phyloP scores from a whole-genome alignment of 2,888 invertebrate species.

The Caenorhabditis becei region DNA sequence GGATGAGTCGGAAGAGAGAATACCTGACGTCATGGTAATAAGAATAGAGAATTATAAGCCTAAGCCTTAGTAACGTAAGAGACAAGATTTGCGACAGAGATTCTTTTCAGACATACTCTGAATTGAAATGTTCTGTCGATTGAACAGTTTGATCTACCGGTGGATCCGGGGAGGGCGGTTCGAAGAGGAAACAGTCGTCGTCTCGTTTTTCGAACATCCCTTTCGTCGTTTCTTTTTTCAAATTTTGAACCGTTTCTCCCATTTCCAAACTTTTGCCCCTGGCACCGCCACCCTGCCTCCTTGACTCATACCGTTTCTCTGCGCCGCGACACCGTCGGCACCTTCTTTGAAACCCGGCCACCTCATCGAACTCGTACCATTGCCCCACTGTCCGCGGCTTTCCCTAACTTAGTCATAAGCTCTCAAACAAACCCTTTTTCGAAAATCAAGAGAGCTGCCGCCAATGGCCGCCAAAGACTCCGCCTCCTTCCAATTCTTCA shows the following conservation, averaged over 20 bases:
- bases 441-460: slow-evolving; percentile 8
- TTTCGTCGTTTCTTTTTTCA: neutral
- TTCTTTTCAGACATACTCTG: too few relatives aligned
- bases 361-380: slow-evolving; percentile 13
- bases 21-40: slow-evolving; percentile 38
- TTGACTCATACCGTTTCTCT: slow-evolving; percentile 35
- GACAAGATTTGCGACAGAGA: neutral
- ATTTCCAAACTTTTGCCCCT: neutral
- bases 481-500: slow-evolving; percentile 19
- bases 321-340: slow-evolving; percentile 2
- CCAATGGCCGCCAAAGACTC: slow-evolving; percentile 32
- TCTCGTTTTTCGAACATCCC: too few relatives aligned
- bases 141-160: too few relatives aligned
- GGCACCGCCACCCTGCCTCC: slow-evolving; percentile 27
- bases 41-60: neutral
- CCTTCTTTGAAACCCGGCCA: slow-evolving; percentile 7
- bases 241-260: neutral
- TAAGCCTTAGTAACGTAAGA: neutral
- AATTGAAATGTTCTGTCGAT: too few relatives aligned
- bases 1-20: slow-evolving; percentile 10
- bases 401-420: slow-evolving; percentile 40
- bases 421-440: slow-evolving; percentile 12
- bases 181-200: too few relatives aligned
- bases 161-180: too few relatives aligned
- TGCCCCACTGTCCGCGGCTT: slow-evolving; percentile 34